These are phyloP conservation scores for Megaceryle torquata DNA, from an alignment of 2,113 vertebrate genomes.

Conservation along the genomic window DNA sequence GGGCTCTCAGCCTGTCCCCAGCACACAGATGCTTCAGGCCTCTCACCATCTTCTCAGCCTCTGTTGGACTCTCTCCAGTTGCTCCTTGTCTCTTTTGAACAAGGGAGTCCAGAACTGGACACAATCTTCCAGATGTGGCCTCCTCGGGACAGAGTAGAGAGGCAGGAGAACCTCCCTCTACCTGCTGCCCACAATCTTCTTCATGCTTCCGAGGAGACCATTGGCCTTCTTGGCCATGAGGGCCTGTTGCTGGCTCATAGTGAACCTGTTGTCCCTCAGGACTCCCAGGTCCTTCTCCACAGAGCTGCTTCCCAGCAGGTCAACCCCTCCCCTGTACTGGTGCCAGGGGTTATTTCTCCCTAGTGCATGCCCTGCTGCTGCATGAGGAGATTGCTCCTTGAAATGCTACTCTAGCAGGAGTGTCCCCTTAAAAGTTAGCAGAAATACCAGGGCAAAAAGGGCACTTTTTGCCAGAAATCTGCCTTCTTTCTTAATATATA, in stretches of 20 bases:
- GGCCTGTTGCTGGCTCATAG: neutral
- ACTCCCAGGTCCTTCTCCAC: too few species aligned
- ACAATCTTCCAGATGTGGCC: neutral
- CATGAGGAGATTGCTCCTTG: neutral
- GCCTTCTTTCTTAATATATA: neutral
- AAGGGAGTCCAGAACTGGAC: neutral
- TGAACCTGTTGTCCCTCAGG: neutral
- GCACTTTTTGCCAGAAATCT: neutral
- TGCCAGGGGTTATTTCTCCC: neutral
- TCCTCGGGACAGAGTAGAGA: neutral
- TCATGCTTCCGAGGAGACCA: neutral
- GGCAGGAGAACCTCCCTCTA: neutral
- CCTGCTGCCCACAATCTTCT: neutral
- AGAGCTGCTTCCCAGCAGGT: neutral
- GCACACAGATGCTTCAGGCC: too few species aligned
- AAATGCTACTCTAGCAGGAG: fast-evolving
- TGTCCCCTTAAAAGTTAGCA: neutral
- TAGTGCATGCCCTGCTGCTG: too few species aligned
- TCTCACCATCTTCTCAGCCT: neutral
- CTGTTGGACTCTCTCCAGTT: neutral
- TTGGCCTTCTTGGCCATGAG: neutral
- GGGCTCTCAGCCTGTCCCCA: too few species aligned
- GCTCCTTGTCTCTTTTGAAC: neutral
- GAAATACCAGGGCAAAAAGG: neutral
- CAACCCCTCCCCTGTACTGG: neutral